These are phyloP conservation scores for Lepas anatifera DNA, from an alignment of 2,888 invertebrate species.

Conservation along the genomic window DNA sequence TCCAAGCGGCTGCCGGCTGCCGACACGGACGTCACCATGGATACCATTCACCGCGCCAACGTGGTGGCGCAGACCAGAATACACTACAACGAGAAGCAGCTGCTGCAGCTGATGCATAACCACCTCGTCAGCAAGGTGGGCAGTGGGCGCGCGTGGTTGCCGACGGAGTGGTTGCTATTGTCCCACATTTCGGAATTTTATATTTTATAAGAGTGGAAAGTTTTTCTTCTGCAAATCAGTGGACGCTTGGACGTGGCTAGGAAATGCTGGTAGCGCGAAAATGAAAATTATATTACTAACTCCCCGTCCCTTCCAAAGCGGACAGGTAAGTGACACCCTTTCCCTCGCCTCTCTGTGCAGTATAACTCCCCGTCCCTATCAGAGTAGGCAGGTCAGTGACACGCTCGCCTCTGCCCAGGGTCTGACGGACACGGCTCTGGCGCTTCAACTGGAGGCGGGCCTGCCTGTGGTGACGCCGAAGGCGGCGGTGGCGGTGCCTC, in stretches of 20 bases:
- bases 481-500: conserved; percentile 17
- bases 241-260: too few species aligned
- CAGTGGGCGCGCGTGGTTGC: conserved; percentile 58
- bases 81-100: conserved; percentile 82
- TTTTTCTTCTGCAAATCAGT: too few species aligned
- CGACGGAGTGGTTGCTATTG: conserved; percentile 53
- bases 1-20: conserved; percentile 46
- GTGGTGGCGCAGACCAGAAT: conserved; percentile 94
- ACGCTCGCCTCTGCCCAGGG: too few species aligned
- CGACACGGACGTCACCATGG: conserved; percentile 19
- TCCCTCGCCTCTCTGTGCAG: too few species aligned
- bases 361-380: too few species aligned
- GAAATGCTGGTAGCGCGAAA: too few species aligned
- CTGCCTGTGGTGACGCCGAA: neutral
- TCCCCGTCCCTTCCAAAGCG: too few species aligned
- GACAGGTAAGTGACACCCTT: too few species aligned
- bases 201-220: too few species aligned
- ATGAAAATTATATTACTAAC: too few species aligned
- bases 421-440: conserved; percentile 19
- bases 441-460: neutral
- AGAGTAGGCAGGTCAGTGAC: too few species aligned
- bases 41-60: conserved; percentile 47
- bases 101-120: conserved; percentile 80
- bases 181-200: too few species aligned
- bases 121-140: conserved; percentile 60